These are phyloP conservation scores for Dipodomys stephensi DNA, from an alignment of 2,113 vertebrate species.

Conservation along the genomic window DNA sequence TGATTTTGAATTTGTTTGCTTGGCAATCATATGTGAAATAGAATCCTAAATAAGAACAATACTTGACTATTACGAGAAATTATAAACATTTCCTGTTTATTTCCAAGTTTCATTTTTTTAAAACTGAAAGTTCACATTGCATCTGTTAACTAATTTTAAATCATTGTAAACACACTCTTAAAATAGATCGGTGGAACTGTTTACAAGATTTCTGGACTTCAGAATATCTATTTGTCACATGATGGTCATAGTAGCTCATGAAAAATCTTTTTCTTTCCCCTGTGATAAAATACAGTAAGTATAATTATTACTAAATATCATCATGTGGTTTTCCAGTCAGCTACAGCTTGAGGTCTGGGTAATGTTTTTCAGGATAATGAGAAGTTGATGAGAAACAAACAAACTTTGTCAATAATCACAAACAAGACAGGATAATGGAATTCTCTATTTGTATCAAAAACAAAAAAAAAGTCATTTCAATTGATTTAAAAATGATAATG, in stretches of 20 bases:
- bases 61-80: background rate
- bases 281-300: slow-evolving; percentile 41
- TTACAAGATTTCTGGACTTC: slow-evolving; percentile 61
- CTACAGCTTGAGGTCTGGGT: slow-evolving; percentile 60
- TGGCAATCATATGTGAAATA: slow-evolving; percentile 58
- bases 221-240: slow-evolving; percentile 43
- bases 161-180: slow-evolving; percentile 72
- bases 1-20: slow-evolving; percentile 61
- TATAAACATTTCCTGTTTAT: slow-evolving; percentile 67
- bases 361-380: slow-evolving; percentile 66
- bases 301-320: slow-evolving; percentile 74
- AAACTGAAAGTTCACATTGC: slow-evolving; percentile 37
- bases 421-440: background rate
- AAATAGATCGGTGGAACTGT: slow-evolving; percentile 64
- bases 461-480: background rate
- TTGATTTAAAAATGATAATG: background rate
- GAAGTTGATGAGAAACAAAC: slow-evolving; percentile 75
- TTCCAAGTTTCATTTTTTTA: slow-evolving; percentile 69
- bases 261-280: background rate
- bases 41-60: slow-evolving; percentile 64
- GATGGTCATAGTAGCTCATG: slow-evolving; percentile 49
- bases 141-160: slow-evolving; percentile 74
- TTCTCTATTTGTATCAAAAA: background rate
- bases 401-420: slow-evolving; percentile 73
- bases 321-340: slow-evolving; percentile 72